phyloP scores from a whole-genome alignment of 2,888 invertebrate species.

The Phengaris arion region DNA sequence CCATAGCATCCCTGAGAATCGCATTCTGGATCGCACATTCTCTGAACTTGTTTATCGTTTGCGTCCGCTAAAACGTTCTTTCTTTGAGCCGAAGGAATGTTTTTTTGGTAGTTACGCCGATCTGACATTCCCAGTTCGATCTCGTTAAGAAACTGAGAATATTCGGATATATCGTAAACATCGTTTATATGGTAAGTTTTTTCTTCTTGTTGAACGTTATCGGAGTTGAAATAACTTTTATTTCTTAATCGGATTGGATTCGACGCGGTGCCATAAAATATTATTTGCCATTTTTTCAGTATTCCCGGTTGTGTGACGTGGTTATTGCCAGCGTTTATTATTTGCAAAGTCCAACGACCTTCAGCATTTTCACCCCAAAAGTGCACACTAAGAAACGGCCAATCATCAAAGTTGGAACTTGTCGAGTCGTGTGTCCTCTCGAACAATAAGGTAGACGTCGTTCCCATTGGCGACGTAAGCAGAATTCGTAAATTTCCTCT shows the following conservation, averaged over 20 bases:
- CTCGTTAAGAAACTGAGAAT: slow-evolving; percentile 77
- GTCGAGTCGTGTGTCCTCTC: slow-evolving; percentile 94
- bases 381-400: slow-evolving; percentile 99
- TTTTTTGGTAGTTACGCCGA: slow-evolving; percentile 83
- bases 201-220: slow-evolving; percentile 62
- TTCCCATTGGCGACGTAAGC: slow-evolving; percentile 95
- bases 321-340: slow-evolving; percentile 86
- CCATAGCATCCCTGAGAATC: slow-evolving; percentile 89
- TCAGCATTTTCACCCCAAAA: slow-evolving; percentile 98
- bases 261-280: slow-evolving; percentile 95
- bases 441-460: slow-evolving; percentile 94
- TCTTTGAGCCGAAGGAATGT: slow-evolving; percentile 80
- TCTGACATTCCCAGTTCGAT: slow-evolving; percentile 78
- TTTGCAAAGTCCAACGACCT: slow-evolving; percentile 92
- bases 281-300: slow-evolving; percentile 96
- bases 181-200: slow-evolving; percentile 83
- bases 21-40: slow-evolving; percentile 90
- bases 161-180: slow-evolving; percentile 80
- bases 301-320: slow-evolving; percentile 92
- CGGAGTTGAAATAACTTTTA: slow-evolving; percentile 74
- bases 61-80: slow-evolving; percentile 81
- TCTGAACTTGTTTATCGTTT: slow-evolving; percentile 81
- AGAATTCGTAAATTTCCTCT: slow-evolving; percentile 94
- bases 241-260: slow-evolving; percentile 88
- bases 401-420: slow-evolving; percentile 96